Evolutionary conservation across 2,113 vertebrate species (phyloP).

Genomic region (Carassius auratus): DNA sequence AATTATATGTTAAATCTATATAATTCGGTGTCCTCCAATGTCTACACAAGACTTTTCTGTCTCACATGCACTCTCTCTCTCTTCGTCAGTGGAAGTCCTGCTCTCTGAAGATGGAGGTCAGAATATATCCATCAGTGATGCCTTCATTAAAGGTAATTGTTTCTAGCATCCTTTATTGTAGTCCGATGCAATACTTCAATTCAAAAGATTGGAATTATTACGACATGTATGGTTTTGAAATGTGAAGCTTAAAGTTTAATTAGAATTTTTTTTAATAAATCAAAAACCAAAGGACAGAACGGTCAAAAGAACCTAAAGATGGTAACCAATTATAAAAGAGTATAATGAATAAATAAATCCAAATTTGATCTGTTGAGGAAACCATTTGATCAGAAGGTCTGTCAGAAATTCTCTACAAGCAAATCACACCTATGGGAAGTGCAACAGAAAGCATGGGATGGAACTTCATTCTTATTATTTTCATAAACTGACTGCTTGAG

Average conservation of each 20-base stretch:
- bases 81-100: conserved; percentile 82
- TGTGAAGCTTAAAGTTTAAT: not conserved
- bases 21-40: conserved; percentile 33
- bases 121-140: conserved; percentile 94
- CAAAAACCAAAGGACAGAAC: not conserved
- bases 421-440: not conserved
- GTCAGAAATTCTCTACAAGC: not conserved
- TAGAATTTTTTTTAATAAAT: not conserved
- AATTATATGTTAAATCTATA: not conserved
- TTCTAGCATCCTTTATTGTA: not conserved
- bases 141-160: conserved; percentile 94
- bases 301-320: not conserved
- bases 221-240: not conserved
- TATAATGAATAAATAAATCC: not conserved
- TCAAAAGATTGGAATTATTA: not conserved
- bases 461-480: not conserved
- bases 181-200: not conserved
- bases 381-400: not conserved
- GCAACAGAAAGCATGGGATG: conserved; percentile 1
- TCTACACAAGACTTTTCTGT: conserved; percentile 35
- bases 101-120: conserved; percentile 92
- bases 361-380: not conserved
- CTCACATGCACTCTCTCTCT: conserved; percentile 57
- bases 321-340: not conserved
- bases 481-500: not conserved